phyloP scores from a whole-genome alignment of 2,888 invertebrate genomes.

The Diadegma fenestrale region DNA sequence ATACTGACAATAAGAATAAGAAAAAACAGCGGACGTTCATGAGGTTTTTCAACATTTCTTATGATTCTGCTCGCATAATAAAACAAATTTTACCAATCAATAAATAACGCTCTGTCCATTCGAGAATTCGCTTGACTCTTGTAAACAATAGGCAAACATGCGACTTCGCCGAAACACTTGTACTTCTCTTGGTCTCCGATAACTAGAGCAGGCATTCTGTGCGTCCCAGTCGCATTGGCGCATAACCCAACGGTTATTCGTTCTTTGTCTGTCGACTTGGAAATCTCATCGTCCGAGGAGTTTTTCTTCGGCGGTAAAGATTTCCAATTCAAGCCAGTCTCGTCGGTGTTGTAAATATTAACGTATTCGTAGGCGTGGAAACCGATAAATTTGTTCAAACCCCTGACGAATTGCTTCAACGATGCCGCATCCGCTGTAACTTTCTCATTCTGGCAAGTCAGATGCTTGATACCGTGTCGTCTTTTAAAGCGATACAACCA shows the following conservation, averaged over 20 bases:
- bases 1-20: background rate
- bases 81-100: slow-evolving; percentile 22
- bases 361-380: background rate
- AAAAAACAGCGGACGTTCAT: background rate
- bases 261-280: background rate
- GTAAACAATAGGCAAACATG: slow-evolving; percentile 22
- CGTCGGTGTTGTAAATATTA: slow-evolving; percentile 23
- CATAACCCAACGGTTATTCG: slow-evolving; percentile 3
- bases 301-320: background rate
- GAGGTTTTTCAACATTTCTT: background rate
- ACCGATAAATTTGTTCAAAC: background rate
- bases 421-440: background rate
- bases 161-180: background rate
- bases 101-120: slow-evolving; percentile 15
- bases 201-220: slow-evolving; percentile 20
- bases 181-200: slow-evolving; percentile 7
- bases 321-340: slow-evolving; percentile 28
- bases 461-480: slow-evolving; percentile 23
- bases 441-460: background rate
- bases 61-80: background rate
- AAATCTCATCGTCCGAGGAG: background rate
- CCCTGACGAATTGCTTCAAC: slow-evolving; percentile 12
- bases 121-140: background rate
- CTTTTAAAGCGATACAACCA: slow-evolving; percentile 38
- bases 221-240: slow-evolving; percentile 17